A percentile compares a stretch with the other conserved stretches of the same genome.
Conservation (phyloP, 2,797 vertebrate genomes). For the Hybognathus amarus region DNA sequence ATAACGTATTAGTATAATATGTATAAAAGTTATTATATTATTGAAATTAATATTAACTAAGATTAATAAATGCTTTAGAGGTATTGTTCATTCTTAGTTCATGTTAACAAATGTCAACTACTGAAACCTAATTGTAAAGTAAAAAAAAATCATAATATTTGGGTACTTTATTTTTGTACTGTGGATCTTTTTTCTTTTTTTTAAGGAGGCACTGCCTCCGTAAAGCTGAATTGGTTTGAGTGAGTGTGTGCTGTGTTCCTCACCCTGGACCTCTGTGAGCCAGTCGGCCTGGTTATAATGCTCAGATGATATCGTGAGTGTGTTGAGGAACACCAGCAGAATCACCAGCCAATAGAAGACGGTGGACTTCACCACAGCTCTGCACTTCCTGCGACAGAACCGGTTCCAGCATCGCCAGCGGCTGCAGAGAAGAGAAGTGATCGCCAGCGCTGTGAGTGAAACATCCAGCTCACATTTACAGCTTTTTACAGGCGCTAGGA, state of each 20-base stretch:
- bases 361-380: constrained; percentile 94
- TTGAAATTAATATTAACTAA: no score
- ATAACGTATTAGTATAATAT: no score
- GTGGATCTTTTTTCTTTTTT: no score
- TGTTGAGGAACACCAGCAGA: constrained; percentile 98
- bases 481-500: no score
- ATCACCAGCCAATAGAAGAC: constrained; percentile 98
- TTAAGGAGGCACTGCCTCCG: no score
- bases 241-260: background rate
- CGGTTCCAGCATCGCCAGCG: constrained; percentile 98
- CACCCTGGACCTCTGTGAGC: constrained; percentile 96
- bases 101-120: no score
- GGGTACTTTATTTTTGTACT: no score
- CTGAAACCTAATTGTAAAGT: no score
- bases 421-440: constrained; percentile 73
- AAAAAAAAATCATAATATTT: no score
- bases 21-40: no score
- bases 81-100: no score
- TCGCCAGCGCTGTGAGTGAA: background rate
- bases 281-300: constrained; percentile 95
- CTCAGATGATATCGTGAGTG: constrained; percentile 96
- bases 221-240: background rate
- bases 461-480: background rate
- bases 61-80: no score
- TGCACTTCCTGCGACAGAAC: constrained; percentile 91